Percentiles rank a stretch among this genome's conserved stretches.
Conservation (phyloP, 2,888 invertebrate genomes). For the Rhopalosiphum nymphaeae region DNA sequence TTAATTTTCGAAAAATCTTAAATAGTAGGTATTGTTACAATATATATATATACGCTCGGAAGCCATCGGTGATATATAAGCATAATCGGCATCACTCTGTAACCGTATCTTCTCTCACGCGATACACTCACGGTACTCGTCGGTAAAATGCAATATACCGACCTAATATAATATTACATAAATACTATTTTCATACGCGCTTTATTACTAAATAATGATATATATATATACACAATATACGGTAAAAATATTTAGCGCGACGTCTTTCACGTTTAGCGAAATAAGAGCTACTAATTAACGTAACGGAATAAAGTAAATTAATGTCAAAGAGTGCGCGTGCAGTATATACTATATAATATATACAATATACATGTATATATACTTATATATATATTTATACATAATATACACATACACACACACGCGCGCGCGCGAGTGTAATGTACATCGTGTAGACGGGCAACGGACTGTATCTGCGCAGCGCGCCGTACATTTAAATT, state of each 20-base stretch:
- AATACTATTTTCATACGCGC: not conserved
- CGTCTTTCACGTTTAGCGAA: not conserved
- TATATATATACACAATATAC: not conserved
- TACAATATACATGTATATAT: not conserved
- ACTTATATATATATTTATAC: not conserved
- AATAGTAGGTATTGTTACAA: not conserved
- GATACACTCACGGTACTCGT: not conserved
- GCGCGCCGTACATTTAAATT: conserved; percentile 50
- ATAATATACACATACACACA: not conserved
- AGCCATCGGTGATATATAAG: not conserved
- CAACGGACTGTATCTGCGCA: conserved; percentile 32
- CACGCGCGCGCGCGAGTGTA: not conserved
- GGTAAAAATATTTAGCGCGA: not conserved
- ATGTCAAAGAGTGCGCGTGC: conserved; percentile 19
- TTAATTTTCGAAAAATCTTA: conserved; percentile 43
- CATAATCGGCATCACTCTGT: not conserved
- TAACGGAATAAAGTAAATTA: conserved; percentile 58
- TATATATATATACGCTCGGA: not conserved
- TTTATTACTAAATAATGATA: not conserved
- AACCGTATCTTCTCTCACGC: not conserved
- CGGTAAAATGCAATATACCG: not conserved
- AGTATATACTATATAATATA: not conserved
- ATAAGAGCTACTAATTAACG: conserved; percentile 53
- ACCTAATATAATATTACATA: not conserved
- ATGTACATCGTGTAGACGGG: not conserved